These are phyloP conservation scores for Mesocentrotus franciscanus DNA, from an alignment of 53 echinoderm and acorn worm genomes.

Conservation along the genomic window DNA sequence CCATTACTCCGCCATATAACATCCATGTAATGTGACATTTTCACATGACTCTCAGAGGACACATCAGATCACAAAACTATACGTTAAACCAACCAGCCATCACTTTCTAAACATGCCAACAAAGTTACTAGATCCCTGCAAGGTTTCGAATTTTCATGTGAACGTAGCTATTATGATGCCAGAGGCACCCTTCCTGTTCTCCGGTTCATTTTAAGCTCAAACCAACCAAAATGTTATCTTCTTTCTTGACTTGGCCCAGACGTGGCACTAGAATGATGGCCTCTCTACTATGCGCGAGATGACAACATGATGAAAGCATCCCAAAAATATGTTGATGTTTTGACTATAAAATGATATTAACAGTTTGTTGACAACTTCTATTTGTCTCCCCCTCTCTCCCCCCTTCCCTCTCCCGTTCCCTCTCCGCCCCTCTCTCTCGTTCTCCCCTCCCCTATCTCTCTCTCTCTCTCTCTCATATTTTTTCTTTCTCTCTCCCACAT, in stretches of 20 bases:
- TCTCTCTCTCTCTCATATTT: no score
- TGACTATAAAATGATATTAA: background rate
- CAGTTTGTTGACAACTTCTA: background rate
- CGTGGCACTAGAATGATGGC: background rate
- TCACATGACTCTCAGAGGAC: no score
- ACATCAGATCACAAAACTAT: no score
- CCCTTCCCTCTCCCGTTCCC: background rate
- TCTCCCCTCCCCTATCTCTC: background rate
- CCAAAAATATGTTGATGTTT: background rate
- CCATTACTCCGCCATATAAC: no score
- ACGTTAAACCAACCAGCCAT: no score
- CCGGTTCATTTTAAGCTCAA: background rate
- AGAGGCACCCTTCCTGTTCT: background rate
- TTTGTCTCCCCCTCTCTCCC: background rate
- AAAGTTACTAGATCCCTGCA: no score
- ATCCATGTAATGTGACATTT: no score
- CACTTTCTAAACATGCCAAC: no score
- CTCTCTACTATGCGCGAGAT: background rate
- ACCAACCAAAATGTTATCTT: conserved; percentile 7
- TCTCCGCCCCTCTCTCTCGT: background rate
- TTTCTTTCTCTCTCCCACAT: background rate
- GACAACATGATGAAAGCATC: background rate
- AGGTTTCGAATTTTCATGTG: no score
- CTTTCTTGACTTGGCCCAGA: background rate
- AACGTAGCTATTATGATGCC: background rate